A percentile compares a stretch with the other conserved stretches of the same genome.
phyloP scores from a whole-genome alignment of 2,888 invertebrate species.

The Chesias legatella region DNA sequence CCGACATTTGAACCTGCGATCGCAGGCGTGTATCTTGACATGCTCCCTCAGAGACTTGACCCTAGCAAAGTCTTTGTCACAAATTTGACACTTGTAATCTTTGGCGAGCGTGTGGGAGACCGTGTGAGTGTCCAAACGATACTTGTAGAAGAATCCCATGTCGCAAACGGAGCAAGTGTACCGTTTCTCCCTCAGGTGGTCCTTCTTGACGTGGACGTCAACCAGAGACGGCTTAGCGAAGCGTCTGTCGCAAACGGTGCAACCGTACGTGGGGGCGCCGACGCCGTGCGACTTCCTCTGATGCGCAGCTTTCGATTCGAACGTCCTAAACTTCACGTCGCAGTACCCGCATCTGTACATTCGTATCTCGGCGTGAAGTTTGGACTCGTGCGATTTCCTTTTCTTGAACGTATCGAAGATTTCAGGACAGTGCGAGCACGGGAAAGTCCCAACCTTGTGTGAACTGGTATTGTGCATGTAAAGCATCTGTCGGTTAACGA shows the following conservation, averaged over 20 bases:
- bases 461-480: constrained; percentile 35
- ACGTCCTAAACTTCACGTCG: constrained; percentile 36
- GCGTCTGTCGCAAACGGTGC: constrained; percentile 34
- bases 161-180: constrained; percentile 35
- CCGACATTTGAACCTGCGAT: constrained; percentile 34
- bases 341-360: constrained; percentile 41
- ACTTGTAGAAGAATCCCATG: constrained; percentile 30
- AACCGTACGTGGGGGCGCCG: constrained; percentile 22
- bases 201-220: constrained; percentile 33
- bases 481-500: constrained; percentile 40
- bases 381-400: constrained; percentile 55
- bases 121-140: constrained; percentile 50
- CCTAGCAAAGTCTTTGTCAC: constrained; percentile 47
- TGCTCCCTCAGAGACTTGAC: constrained; percentile 50
- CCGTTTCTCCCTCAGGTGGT: constrained; percentile 33
- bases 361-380: constrained; percentile 36
- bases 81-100: constrained; percentile 56
- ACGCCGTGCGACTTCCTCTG: constrained; percentile 33
- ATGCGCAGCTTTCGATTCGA: constrained; percentile 34
- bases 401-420: constrained; percentile 59
- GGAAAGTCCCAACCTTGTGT: constrained; percentile 43
- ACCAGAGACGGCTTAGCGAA: constrained; percentile 30
- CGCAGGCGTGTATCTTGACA: constrained; percentile 44
- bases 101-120: constrained; percentile 60
- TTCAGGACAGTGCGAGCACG: constrained; percentile 54